Evolutionary conservation across 2,113 vertebrate genomes (phyloP).

Genomic region (Planiliza haematocheilus): DNA sequence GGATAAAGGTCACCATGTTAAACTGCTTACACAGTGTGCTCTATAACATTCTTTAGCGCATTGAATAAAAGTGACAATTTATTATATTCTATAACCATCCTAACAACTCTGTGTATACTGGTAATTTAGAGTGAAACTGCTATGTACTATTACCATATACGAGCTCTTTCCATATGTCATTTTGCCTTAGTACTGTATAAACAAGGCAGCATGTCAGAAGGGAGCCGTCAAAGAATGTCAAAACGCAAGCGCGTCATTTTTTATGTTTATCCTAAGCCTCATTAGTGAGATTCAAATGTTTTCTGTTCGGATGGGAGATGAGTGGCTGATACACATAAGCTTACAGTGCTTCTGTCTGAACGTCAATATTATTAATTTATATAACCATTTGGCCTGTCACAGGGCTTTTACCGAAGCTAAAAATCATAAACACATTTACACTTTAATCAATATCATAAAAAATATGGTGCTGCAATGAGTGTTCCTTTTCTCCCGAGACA

Average conservation of each 20-base stretch:
- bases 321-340: constrained; percentile 49
- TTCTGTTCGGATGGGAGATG: constrained; percentile 16
- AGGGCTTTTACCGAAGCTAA: constrained; percentile 79
- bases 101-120: too few species aligned
- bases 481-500: constrained; percentile 63
- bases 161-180: background rate
- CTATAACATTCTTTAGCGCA: too few species aligned
- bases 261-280: constrained; percentile 21
- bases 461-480: constrained; percentile 66
- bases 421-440: constrained; percentile 78
- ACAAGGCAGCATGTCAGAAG: background rate
- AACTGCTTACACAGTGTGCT: background rate
- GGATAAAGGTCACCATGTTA: background rate
- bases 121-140: too few species aligned
- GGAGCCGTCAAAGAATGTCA: background rate
- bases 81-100: background rate
- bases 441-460: constrained; percentile 75
- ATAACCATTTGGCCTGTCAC: constrained; percentile 74
- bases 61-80: background rate
- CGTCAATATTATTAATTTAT: constrained; percentile 72
- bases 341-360: constrained; percentile 41
- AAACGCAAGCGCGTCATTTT: constrained; percentile 26
- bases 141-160: too few species aligned
- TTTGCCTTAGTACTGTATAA: background rate
- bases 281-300: constrained; percentile 22